Percentiles rank a stretch among this genome's conserved stretches.
phyloP scores from a whole-genome alignment of 2,888 invertebrate genomes.

The Drosophila heteroneura region DNA sequence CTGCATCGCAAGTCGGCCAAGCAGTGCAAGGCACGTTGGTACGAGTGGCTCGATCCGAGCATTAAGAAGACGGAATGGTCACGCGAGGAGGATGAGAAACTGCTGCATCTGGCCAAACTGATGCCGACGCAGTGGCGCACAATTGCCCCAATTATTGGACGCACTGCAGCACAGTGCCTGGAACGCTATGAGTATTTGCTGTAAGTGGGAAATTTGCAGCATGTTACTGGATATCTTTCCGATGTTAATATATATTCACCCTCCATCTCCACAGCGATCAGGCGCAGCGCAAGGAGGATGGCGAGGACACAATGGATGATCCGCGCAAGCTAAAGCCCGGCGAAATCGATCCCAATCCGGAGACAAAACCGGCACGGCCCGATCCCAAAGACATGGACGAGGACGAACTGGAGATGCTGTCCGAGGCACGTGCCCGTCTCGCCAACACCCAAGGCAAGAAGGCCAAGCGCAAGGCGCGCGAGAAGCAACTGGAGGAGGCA shows the following conservation, averaged over 20 bases:
- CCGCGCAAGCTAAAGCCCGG: conserved; percentile 99
- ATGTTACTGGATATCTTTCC: not conserved
- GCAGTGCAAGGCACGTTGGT: conserved; percentile 99
- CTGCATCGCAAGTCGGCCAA: conserved; percentile 99
- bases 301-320: conserved; percentile 96
- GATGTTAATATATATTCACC: not conserved
- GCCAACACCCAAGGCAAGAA: conserved; percentile 99
- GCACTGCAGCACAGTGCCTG: conserved; percentile 99
- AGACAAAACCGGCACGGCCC: conserved; percentile 99
- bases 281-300: conserved; percentile 98
- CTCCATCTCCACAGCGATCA: conserved; percentile 90
- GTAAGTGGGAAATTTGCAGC: conserved; percentile 86
- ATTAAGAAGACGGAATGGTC: conserved; percentile 99
- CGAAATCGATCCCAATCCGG: conserved; percentile 99
- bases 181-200: conserved; percentile 98
- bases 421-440: conserved; percentile 98
- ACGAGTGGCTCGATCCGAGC: conserved; percentile 99
- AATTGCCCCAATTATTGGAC: conserved; percentile 99
- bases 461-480: conserved; percentile 96
- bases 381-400: conserved; percentile 99
- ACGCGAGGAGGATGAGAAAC: conserved; percentile 98
- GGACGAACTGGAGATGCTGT: conserved; percentile 99
- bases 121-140: conserved; percentile 99
- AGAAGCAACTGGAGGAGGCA: conserved; percentile 99
- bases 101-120: conserved; percentile 98